Evolutionary conservation across 2,797 vertebrate genomes (phyloP).

Genomic region (Gambelia wislizenii): DNA sequence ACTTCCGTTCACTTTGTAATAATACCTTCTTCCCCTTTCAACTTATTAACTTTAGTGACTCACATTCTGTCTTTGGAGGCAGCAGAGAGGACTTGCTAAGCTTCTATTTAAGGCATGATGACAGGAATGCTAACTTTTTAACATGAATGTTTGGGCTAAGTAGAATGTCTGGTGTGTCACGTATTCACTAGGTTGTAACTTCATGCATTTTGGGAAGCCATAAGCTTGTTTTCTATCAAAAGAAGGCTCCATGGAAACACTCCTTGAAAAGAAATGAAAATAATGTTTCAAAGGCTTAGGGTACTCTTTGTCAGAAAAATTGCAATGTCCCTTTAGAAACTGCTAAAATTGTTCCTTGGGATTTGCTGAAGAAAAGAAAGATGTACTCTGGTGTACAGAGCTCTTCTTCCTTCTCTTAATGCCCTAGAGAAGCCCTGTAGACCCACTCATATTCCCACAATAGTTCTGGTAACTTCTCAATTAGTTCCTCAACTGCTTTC

Average conservation of each 20-base stretch:
- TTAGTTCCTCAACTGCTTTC: background rate
- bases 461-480: background rate
- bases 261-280: background rate
- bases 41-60: background rate
- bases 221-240: background rate
- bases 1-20: background rate
- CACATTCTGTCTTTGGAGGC: background rate
- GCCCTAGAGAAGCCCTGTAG: background rate
- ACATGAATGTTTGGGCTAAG: background rate
- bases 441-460: background rate
- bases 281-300: background rate
- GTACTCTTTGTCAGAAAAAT: background rate
- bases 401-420: background rate
- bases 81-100: background rate
- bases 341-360: background rate
- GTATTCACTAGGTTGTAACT: background rate
- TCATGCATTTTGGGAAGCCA: background rate
- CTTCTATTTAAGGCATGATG: background rate
- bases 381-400: background rate
- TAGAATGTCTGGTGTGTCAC: background rate
- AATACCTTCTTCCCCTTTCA: background rate
- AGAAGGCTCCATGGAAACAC: background rate
- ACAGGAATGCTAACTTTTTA: background rate
- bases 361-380: background rate
- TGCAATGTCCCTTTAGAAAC: background rate